These are phyloP conservation scores for Heteronetta atricapilla DNA, from an alignment of 2,113 vertebrate genomes.

Conservation along the genomic window DNA sequence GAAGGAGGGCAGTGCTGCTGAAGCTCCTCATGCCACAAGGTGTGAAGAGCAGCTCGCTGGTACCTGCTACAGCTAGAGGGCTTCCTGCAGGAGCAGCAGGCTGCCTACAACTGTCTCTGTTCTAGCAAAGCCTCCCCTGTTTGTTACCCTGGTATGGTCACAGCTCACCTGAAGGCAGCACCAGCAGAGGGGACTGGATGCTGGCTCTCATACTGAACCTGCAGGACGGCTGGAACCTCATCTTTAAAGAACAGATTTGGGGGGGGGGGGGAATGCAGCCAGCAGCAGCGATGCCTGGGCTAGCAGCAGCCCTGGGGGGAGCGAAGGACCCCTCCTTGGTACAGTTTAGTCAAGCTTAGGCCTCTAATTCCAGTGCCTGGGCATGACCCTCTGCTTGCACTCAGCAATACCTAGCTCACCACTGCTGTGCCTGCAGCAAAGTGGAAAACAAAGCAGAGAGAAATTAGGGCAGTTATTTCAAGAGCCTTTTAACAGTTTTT, in stretches of 20 bases:
- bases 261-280: background rate
- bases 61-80: background rate
- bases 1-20: background rate
- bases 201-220: no score
- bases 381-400: background rate
- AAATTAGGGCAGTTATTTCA: slow-evolving; percentile 64
- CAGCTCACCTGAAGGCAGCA: background rate
- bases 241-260: background rate
- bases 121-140: background rate
- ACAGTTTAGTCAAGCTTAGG: background rate
- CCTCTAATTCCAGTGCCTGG: background rate
- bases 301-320: background rate
- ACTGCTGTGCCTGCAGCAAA: background rate
- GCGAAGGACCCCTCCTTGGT: background rate
- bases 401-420: background rate
- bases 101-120: background rate
- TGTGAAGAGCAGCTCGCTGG: no score
- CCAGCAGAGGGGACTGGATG: background rate
- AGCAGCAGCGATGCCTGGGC: no score
- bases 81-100: background rate
- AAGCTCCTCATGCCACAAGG: background rate
- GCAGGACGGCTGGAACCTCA: no score
- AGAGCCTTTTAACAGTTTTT: background rate
- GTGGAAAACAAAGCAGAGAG: background rate
- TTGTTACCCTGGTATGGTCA: background rate